These are phyloP conservation scores for Pollicipes pollicipes DNA, from an alignment of 1,140 invertebrate genomes.

Conservation along the genomic window DNA sequence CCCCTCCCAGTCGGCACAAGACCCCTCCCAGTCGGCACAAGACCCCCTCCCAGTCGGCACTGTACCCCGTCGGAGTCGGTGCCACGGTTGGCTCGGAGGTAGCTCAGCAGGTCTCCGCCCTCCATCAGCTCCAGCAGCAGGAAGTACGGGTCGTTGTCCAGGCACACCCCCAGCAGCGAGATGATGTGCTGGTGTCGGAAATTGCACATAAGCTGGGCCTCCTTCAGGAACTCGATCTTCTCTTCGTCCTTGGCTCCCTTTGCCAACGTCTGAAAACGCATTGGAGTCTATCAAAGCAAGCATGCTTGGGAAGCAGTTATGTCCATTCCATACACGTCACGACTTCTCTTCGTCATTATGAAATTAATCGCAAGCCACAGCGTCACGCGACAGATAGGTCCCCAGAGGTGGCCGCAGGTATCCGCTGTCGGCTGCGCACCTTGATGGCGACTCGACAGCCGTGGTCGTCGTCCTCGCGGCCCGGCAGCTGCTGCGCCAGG, in stretches of 20 bases:
- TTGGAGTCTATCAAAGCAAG: constrained; percentile 7
- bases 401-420: too few relatives aligned
- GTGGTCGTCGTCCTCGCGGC: constrained; percentile 23
- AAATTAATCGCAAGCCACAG: too few relatives aligned
- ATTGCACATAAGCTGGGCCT: constrained; percentile 90
- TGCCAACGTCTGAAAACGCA: constrained; percentile 53
- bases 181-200: constrained; percentile 93
- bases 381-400: too few relatives aligned
- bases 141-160: constrained; percentile 80
- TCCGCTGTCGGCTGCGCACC: too few relatives aligned
- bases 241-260: constrained; percentile 82
- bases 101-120: constrained; percentile 80
- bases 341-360: too few relatives aligned
- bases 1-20: too few relatives aligned
- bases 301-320: too few relatives aligned
- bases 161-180: constrained; percentile 74
- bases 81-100: constrained; percentile 54
- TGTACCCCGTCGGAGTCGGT: constrained; percentile 12
- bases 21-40: too few relatives aligned
- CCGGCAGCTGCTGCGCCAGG: constrained; percentile 41
- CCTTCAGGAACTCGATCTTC: constrained; percentile 86
- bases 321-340: too few relatives aligned
- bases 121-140: constrained; percentile 95
- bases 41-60: too few relatives aligned
- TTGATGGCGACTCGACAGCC: constrained; percentile 65